Percentiles rank a stretch among this genome's conserved stretches.
phyloP scores from a whole-genome alignment of 2,797 vertebrate species.

The Columba guinea region DNA sequence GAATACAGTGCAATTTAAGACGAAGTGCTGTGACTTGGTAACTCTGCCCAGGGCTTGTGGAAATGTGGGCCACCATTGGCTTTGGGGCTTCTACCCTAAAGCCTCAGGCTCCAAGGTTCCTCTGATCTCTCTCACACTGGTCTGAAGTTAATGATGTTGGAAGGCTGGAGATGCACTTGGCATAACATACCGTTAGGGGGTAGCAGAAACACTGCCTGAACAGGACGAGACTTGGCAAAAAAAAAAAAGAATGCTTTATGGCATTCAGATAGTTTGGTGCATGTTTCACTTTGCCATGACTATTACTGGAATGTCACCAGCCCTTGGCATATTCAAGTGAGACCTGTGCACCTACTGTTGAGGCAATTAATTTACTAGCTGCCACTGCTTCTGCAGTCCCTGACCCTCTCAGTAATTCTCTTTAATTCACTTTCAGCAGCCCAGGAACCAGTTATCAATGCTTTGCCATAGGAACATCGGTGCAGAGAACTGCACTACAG shows the following conservation, averaged over 20 bases:
- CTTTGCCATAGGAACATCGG: not conserved
- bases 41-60: slow-evolving; percentile 43
- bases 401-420: not conserved
- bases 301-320: not conserved
- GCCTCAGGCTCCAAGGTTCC: slow-evolving; percentile 59
- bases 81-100: slow-evolving; percentile 45
- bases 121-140: not conserved
- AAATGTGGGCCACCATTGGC: slow-evolving; percentile 69
- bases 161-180: slow-evolving; percentile 30
- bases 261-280: not conserved
- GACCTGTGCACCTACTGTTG: not conserved
- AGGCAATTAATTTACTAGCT: slow-evolving; percentile 26
- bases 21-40: slow-evolving; percentile 54
- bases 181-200: slow-evolving; percentile 5
- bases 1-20: slow-evolving; percentile 72
- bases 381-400: not conserved
- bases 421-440: not conserved
- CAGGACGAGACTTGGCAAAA: not conserved
- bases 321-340: not conserved
- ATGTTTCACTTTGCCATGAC: not conserved
- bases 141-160: not conserved
- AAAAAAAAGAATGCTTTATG: not conserved
- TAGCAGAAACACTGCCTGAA: slow-evolving; percentile 48
- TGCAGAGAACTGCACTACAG: not conserved
- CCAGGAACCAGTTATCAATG: not conserved